Conservation (phyloP, 2,113 vertebrate species). For the Rafetus swinhoei region DNA sequence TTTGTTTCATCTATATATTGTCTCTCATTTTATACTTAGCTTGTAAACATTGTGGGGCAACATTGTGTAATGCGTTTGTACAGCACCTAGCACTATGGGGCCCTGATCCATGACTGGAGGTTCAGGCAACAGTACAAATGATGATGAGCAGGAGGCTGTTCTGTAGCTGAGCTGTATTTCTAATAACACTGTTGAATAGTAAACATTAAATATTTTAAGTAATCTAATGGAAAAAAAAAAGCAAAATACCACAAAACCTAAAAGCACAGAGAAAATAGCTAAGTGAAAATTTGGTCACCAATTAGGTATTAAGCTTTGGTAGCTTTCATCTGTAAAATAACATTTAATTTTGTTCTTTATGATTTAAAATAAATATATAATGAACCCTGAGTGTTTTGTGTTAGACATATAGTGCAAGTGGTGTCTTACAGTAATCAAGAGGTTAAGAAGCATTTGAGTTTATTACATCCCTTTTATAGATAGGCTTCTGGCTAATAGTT, state of each 20-base stretch:
- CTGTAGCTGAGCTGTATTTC: not conserved
- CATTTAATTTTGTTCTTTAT: not conserved
- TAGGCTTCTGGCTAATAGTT: not conserved
- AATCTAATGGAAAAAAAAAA: not conserved
- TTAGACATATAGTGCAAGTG: rapidly evolving
- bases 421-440: not conserved
- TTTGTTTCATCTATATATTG: not conserved
- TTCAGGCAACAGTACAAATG: not conserved
- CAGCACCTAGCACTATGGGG: not conserved
- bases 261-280: not conserved
- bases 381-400: not conserved
- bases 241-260: rapidly evolving
- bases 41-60: not conserved
- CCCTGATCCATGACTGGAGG: not conserved
- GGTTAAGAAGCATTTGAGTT: not conserved
- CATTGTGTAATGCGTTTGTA: not conserved
- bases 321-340: rapidly evolving
- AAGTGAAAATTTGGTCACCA: not conserved
- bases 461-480: slow-evolving; percentile 13
- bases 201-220: not conserved
- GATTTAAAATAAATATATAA: not conserved
- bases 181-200: not conserved
- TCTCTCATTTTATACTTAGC: not conserved
- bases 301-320: rapidly evolving
- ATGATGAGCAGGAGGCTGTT: not conserved